Conservation (phyloP, 2,888 invertebrate species). For the Cheilosia impressa region DNA sequence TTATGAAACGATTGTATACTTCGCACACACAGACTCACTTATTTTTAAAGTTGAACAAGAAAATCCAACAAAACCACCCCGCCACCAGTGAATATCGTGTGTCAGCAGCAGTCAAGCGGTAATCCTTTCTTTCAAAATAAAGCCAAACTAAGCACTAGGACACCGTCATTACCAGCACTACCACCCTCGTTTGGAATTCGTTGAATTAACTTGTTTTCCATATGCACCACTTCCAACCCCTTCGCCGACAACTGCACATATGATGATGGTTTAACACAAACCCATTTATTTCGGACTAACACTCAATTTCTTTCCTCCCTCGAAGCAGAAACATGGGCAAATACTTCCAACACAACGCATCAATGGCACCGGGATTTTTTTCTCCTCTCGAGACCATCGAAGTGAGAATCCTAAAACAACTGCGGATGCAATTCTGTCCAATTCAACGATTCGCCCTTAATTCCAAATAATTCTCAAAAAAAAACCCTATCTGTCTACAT, state of each 20-base stretch:
- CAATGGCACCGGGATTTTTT: constrained; percentile 39
- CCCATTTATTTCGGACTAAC: constrained; percentile 82
- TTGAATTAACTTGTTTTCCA: constrained; percentile 62
- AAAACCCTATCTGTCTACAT: constrained; percentile 30
- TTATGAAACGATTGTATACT: constrained; percentile 46
- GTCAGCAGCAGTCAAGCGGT: constrained; percentile 55
- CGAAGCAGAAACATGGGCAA: constrained; percentile 20
- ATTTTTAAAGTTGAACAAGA: constrained; percentile 8
- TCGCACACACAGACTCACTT: constrained; percentile 2
- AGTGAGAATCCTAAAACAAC: constrained; percentile 72
- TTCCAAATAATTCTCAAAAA: constrained; percentile 51
- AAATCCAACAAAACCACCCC: constrained; percentile 5
- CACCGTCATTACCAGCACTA: constrained; percentile 26
- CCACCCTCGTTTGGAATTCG: constrained; percentile 25
- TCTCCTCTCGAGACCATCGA: constrained; percentile 67
- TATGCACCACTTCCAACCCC: constrained; percentile 44
- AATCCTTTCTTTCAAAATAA: constrained; percentile 59
- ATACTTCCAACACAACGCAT: constrained; percentile 41
- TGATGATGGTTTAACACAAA: constrained; percentile 76
- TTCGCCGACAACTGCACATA: constrained; percentile 51
- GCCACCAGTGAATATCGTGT: constrained; percentile 43
- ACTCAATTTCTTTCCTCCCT: constrained; percentile 76
- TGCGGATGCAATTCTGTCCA: constrained; percentile 69
- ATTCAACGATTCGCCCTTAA: constrained; percentile 63
- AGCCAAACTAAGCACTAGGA: constrained; percentile 24